Evolutionary conservation across 2,797 vertebrate genomes (phyloP).

Genomic region (Channa striata): DNA sequence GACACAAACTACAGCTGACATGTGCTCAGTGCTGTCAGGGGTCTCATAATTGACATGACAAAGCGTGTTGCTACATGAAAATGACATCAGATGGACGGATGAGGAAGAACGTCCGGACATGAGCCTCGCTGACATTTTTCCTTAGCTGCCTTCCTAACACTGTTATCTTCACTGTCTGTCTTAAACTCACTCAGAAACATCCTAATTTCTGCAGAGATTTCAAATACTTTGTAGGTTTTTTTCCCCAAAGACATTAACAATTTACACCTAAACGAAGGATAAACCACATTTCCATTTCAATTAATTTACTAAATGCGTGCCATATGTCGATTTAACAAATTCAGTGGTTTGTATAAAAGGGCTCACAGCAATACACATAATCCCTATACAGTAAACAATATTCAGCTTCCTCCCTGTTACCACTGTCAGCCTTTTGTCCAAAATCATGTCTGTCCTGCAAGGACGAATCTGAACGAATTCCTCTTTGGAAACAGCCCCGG

Average conservation of each 20-base stretch:
- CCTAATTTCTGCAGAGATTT: slow-evolving; percentile 18
- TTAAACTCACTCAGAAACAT: slow-evolving; percentile 2
- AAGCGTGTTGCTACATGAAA: slow-evolving; percentile 42
- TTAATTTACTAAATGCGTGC: slow-evolving; percentile 12
- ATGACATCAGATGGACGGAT: slow-evolving; percentile 43
- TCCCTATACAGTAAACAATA: slow-evolving; percentile 18
- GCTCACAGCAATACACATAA: slow-evolving; percentile 20
- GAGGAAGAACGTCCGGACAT: slow-evolving; percentile 36
- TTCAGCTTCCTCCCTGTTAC: slow-evolving; percentile 22
- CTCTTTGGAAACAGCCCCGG: slow-evolving; percentile 38
- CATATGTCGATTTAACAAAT: slow-evolving; percentile 16
- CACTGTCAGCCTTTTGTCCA: slow-evolving; percentile 41
- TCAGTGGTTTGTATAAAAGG: slow-evolving; percentile 2
- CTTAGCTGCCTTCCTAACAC: slow-evolving; percentile 40
- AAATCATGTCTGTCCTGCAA: slow-evolving; percentile 48
- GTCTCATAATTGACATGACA: slow-evolving; percentile 46
- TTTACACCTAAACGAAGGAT: slow-evolving; percentile 10
- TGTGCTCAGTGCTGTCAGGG: slow-evolving; percentile 25
- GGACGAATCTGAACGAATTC: slow-evolving; percentile 66
- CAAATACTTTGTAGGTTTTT: background rate
- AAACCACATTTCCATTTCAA: slow-evolving; percentile 2
- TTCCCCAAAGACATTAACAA: background rate
- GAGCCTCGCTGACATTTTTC: background rate
- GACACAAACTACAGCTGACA: slow-evolving; percentile 43
- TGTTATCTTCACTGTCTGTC: slow-evolving; percentile 28